These are phyloP conservation scores for Esperia sulphurella DNA, from an alignment of 2,888 invertebrate genomes.

Conservation along the genomic window DNA sequence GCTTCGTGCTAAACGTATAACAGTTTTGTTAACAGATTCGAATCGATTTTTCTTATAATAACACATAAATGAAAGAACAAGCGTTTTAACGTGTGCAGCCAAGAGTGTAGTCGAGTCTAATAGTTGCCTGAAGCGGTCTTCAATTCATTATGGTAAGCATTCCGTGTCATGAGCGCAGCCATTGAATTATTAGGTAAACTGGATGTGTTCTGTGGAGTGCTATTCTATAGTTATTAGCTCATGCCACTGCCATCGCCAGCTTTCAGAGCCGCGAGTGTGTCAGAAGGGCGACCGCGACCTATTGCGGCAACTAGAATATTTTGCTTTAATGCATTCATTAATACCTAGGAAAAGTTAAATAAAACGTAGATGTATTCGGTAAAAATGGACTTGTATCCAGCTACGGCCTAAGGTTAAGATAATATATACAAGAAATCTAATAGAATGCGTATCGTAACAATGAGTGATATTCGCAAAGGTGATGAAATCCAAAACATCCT, in stretches of 20 bases:
- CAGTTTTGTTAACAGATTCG: conserved; percentile 59
- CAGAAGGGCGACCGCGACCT: conserved; percentile 54
- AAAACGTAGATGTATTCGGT: conserved; percentile 41
- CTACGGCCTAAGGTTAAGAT: conserved; percentile 62
- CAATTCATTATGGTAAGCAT: conserved; percentile 70
- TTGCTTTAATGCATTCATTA: conserved; percentile 30
- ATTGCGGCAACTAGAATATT: conserved; percentile 24
- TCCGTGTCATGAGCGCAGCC: conserved; percentile 73
- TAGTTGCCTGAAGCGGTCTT: conserved; percentile 72
- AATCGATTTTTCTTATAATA: conserved; percentile 64
- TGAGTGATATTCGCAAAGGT: conserved; percentile 71
- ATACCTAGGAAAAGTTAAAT: conserved; percentile 43
- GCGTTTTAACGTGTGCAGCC: conserved; percentile 75
- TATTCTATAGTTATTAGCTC: conserved; percentile 40
- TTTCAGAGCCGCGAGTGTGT: conserved; percentile 35
- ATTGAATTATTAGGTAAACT: conserved; percentile 52
- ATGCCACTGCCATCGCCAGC: conserved; percentile 46
- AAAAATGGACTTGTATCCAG: conserved; percentile 35
- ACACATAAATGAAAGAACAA: conserved; percentile 77
- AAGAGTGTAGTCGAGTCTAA: conserved; percentile 73
- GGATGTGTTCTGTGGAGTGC: conserved; percentile 45
- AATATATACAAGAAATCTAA: conserved; percentile 74
- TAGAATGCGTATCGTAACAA: conserved; percentile 73
- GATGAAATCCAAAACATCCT: conserved; percentile 67
- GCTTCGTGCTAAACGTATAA: conserved; percentile 72